Percentiles rank a stretch among this genome's conserved stretches.
phyloP scores from a whole-genome alignment of 2,888 invertebrate species.

The Cylloceria caligata region DNA sequence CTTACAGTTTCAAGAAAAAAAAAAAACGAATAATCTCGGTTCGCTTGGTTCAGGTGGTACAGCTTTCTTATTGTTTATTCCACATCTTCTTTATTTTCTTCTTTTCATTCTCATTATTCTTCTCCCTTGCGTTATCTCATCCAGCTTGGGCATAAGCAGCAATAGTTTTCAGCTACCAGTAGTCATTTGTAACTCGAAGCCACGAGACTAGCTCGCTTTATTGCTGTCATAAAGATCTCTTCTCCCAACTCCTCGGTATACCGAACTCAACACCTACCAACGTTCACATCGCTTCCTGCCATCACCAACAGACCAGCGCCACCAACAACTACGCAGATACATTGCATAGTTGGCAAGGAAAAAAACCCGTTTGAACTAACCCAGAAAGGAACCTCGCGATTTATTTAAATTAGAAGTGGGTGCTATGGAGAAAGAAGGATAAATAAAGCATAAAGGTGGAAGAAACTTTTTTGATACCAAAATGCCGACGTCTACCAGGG shows the following conservation, averaged over 20 bases:
- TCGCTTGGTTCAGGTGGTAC: slow-evolving; percentile 8
- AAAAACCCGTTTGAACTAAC: slow-evolving; percentile 1
- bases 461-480: not conserved
- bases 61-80: slow-evolving; percentile 19
- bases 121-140: slow-evolving; percentile 16
- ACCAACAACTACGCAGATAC: no score
- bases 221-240: slow-evolving; percentile 80
- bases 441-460: slow-evolving; percentile 28
- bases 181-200: slow-evolving; percentile 79
- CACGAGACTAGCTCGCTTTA: slow-evolving; percentile 74
- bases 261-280: slow-evolving; percentile 12
- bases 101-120: slow-evolving; percentile 35
- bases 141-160: slow-evolving; percentile 65
- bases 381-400: slow-evolving; percentile 39
- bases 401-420: slow-evolving; percentile 61
- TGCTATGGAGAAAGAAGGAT: slow-evolving; percentile 14
- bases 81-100: not conserved
- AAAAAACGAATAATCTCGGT: slow-evolving; percentile 5
- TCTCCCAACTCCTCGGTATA: slow-evolving; percentile 37
- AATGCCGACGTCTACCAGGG: no score
- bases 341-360: not conserved
- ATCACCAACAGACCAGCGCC: slow-evolving; percentile 20
- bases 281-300: slow-evolving; percentile 10
- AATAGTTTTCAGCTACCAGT: slow-evolving; percentile 78
- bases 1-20: not conserved